These are phyloP conservation scores for Callinectes sapidus DNA, from an alignment of 2,888 invertebrate species.

Conservation along the genomic window DNA sequence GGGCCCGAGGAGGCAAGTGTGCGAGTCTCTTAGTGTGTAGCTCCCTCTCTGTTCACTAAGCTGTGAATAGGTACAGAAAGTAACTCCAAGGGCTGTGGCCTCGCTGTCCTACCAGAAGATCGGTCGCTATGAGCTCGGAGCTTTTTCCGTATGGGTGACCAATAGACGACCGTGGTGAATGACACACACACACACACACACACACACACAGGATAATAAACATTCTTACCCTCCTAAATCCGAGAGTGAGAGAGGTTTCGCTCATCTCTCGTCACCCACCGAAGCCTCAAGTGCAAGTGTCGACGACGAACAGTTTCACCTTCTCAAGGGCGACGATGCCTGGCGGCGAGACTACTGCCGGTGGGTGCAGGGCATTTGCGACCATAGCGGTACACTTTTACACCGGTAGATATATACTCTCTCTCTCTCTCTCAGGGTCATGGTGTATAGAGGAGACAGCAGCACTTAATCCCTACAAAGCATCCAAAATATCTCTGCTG, in stretches of 20 bases:
- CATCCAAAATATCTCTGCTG: not conserved
- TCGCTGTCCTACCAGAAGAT: too few species aligned
- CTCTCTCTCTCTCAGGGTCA: not conserved
- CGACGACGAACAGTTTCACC: constrained; percentile 5
- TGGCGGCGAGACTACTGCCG: too few species aligned
- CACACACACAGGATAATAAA: not conserved
- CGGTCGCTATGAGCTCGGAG: too few species aligned
- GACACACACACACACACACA: too few species aligned
- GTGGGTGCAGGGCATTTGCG: not conserved
- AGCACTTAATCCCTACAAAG: not conserved
- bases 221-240: not conserved
- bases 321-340: not conserved
- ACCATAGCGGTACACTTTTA: not conserved
- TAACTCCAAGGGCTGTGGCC: too few species aligned
- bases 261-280: not conserved
- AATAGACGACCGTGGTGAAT: too few species aligned
- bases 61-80: too few species aligned
- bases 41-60: too few species aligned
- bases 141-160: too few species aligned
- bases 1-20: too few species aligned
- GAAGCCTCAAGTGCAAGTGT: constrained; percentile 11
- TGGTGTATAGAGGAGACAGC: not conserved
- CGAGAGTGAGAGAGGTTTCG: not conserved
- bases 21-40: too few species aligned
- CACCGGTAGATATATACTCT: not conserved